Evolutionary conservation across 2,113 vertebrate species (phyloP).

Genomic region (Mobula birostris): DNA sequence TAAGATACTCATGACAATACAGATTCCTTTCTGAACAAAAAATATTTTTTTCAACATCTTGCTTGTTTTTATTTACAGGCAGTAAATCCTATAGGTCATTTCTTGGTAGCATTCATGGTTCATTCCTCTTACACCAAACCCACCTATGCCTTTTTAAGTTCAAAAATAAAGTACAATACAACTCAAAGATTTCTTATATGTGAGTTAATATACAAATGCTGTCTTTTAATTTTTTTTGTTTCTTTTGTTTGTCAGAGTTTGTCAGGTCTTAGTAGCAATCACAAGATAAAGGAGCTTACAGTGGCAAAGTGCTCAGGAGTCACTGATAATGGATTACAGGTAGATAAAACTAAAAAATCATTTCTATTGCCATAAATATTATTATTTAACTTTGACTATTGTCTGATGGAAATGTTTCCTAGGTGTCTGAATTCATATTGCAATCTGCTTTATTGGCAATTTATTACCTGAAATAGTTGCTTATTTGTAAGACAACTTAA

Average conservation of each 20-base stretch:
- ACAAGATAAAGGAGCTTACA: constrained; percentile 58
- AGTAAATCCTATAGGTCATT: background rate
- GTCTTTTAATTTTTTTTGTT: background rate
- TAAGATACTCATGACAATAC: background rate
- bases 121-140: background rate
- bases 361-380: background rate
- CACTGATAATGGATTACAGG: constrained; percentile 66
- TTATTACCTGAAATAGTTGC: background rate
- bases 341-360: constrained; percentile 45
- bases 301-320: constrained; percentile 58
- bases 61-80: background rate
- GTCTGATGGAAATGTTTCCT: background rate
- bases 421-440: background rate
- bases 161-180: background rate
- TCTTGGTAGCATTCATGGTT: background rate
- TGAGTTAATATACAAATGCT: background rate
- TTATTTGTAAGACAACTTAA: background rate
- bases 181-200: background rate
- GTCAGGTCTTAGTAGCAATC: constrained; percentile 46
- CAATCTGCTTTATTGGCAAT: background rate
- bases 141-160: background rate
- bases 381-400: background rate
- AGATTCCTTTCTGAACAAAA: background rate
- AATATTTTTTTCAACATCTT: background rate
- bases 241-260: constrained; percentile 59